These are phyloP conservation scores for Netelia melanura DNA, from an alignment of 2,888 invertebrate species.

Conservation along the genomic window DNA sequence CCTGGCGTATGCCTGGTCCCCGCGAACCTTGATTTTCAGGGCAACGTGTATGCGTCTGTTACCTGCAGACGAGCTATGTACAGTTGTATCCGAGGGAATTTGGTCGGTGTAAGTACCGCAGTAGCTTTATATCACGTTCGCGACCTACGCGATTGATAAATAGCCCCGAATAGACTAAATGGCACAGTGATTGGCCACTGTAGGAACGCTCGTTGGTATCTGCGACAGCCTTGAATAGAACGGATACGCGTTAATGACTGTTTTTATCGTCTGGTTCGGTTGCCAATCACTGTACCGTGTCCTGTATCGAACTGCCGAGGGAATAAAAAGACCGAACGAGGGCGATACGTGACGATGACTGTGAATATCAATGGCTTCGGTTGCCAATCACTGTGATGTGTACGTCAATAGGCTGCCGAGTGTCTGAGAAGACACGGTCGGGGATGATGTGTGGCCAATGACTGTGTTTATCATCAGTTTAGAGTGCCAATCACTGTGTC, in stretches of 20 bases:
- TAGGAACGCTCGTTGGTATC: not conserved
- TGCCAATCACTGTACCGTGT: not conserved
- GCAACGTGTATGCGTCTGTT: constrained; percentile 29
- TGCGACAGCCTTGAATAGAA: not conserved
- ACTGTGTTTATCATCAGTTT: not conserved
- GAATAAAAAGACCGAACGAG: constrained; percentile 21
- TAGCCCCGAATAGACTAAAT: not conserved
- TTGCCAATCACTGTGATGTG: not conserved
- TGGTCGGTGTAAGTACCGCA: constrained; percentile 1
- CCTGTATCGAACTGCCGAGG: constrained; percentile 12
- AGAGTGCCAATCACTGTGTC: not conserved
- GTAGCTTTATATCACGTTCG: constrained; percentile 1
- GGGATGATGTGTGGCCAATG: not conserved
- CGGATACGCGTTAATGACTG: not conserved
- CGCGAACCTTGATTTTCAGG: constrained; percentile 60
- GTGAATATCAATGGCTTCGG: not conserved
- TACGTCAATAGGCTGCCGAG: constrained; percentile 6
- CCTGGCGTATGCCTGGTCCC: constrained; percentile 51
- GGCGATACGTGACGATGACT: not conserved
- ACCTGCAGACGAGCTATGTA: not conserved
- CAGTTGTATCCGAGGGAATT: not conserved
- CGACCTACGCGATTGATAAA: not conserved
- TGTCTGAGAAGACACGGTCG: constrained; percentile 16
- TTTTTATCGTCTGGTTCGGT: not conserved
- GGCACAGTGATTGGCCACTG: not conserved